phyloP scores from a whole-genome alignment of 2,797 vertebrate species.

The Lutjanus campechanus region DNA sequence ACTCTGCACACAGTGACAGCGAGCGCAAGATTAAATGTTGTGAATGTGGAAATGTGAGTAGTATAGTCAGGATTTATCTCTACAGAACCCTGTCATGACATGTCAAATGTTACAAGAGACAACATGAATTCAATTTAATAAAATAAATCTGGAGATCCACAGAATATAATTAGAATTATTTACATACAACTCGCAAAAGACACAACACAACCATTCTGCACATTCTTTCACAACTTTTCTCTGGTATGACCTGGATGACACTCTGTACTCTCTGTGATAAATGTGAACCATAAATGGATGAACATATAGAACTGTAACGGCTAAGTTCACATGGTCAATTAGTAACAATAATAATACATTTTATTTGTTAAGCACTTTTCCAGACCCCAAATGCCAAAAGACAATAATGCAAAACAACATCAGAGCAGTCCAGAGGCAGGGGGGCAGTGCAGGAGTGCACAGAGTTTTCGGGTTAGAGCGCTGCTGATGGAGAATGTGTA shows the following conservation, averaged over 20 bases:
- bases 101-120: conserved; percentile 3
- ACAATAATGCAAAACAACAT: no score
- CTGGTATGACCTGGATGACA: background rate
- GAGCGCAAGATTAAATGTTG: conserved; percentile 32
- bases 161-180: background rate
- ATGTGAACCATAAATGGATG: background rate
- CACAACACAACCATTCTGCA: background rate
- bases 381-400: no score
- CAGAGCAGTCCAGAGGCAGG: no score
- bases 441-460: no score
- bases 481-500: no score
- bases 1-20: conserved; percentile 33
- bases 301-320: background rate
- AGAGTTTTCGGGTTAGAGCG: no score
- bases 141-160: no score
- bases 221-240: background rate
- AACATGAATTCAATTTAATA: conserved; percentile 1
- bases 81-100: conserved; percentile 3
- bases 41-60: conserved; percentile 27
- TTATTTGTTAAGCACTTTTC: no score
- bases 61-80: conserved; percentile 6
- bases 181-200: no score
- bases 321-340: no score
- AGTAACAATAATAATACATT: no score
- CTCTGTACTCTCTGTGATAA: background rate